Evolutionary conservation across 2,113 vertebrate genomes (phyloP).

Genomic region (Nesoenas mayeri): DNA sequence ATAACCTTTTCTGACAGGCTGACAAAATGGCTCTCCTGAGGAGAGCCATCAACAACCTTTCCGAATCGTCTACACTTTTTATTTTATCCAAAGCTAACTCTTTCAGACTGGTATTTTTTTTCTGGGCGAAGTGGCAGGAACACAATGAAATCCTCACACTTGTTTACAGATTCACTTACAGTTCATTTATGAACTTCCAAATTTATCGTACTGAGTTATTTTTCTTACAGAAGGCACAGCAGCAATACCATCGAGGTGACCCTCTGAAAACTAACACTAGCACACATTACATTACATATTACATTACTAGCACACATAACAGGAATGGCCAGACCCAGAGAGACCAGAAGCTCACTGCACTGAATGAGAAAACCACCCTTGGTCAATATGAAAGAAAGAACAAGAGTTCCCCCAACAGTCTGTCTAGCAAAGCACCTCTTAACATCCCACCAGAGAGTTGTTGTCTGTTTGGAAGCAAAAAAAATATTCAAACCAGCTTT

Average conservation of each 20-base stretch:
- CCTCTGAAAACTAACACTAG: background rate
- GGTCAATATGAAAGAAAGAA: background rate
- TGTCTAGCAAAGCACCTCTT: background rate
- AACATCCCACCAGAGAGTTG: fast-evolving
- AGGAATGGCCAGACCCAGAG: background rate
- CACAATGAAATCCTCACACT: background rate
- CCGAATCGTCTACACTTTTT: background rate
- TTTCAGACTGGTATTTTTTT: background rate
- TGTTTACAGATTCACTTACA: background rate
- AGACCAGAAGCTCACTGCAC: background rate
- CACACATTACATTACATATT: no score
- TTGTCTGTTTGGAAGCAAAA: background rate
- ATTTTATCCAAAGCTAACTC: background rate
- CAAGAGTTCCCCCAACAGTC: background rate
- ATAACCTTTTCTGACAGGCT: background rate
- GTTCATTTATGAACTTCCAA: background rate
- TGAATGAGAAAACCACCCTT: background rate
- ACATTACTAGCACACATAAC: no score
- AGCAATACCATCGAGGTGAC: background rate
- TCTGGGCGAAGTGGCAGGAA: background rate
- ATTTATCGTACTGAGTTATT: background rate
- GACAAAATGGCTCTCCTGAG: conserved; percentile 32
- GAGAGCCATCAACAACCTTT: background rate
- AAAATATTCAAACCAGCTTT: background rate
- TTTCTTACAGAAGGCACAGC: background rate